A percentile compares a stretch with the other conserved stretches of the same genome.
Conservation (phyloP, 2,113 vertebrate species). For the Paralichthys olivaceus region DNA sequence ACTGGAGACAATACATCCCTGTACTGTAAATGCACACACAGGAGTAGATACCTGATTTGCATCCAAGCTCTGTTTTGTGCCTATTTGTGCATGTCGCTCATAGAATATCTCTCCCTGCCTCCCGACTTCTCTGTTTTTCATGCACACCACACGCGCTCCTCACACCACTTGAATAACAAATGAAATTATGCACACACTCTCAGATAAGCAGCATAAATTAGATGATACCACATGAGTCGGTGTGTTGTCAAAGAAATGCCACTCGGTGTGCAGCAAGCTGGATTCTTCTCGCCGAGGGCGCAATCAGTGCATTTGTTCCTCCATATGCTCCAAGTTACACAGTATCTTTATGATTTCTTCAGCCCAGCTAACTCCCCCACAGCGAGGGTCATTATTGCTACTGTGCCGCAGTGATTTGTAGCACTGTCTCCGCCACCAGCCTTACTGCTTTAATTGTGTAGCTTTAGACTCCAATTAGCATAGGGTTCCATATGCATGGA, state of each 20-base stretch:
- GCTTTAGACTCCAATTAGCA: constrained; percentile 73
- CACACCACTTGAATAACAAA: constrained; percentile 34
- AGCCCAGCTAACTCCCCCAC: constrained; percentile 26
- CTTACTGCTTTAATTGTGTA: constrained; percentile 60
- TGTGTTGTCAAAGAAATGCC: constrained; percentile 14
- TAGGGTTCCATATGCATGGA: constrained; percentile 62
- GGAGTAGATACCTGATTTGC: background rate
- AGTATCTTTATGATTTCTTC: constrained; percentile 10
- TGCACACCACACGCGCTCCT: background rate
- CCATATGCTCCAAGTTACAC: constrained; percentile 8
- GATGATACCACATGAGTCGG: background rate
- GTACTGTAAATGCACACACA: background rate
- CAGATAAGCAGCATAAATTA: constrained; percentile 28
- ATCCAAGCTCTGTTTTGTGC: constrained; percentile 1
- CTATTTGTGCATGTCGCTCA: too few species aligned
- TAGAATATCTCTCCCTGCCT: background rate
- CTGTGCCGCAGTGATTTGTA: constrained; percentile 58
- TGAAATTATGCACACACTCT: constrained; percentile 6
- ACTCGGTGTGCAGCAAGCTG: constrained; percentile 5
- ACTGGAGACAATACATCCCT: constrained; percentile 22
- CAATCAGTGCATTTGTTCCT: constrained; percentile 10
- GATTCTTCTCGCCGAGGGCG: background rate
- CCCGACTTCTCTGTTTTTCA: background rate
- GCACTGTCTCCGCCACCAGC: constrained; percentile 35
- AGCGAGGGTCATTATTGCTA: constrained; percentile 44